Percentiles rank a stretch among this genome's conserved stretches.
Conservation (phyloP, 2,113 vertebrate species). For the Pygoscelis adeliae region DNA sequence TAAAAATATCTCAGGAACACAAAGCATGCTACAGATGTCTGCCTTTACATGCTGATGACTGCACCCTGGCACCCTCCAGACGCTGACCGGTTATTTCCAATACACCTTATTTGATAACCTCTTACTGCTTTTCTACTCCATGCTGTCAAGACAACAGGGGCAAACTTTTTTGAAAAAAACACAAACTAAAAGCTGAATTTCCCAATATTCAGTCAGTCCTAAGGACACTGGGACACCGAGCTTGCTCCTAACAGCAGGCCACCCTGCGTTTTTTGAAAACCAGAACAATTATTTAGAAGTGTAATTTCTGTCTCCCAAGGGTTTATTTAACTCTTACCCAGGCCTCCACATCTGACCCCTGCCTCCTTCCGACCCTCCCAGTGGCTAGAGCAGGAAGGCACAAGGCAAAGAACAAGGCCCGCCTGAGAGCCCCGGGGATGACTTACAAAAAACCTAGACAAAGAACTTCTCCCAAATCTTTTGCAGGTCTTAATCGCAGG, state of each 20-base stretch:
- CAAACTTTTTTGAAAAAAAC: not conserved
- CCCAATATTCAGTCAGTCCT: not conserved
- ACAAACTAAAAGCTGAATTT: not conserved
- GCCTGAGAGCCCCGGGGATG: fast-evolving
- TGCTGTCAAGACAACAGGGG: not conserved
- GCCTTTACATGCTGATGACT: not conserved
- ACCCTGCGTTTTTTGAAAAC: not conserved
- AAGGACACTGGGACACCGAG: not conserved
- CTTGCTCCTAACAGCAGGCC: not conserved
- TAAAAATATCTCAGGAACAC: slow-evolving; percentile 55
- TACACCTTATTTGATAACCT: not conserved
- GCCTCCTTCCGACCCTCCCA: not conserved
- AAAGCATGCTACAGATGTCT: slow-evolving; percentile 34
- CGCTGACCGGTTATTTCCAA: not conserved
- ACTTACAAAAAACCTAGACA: not conserved
- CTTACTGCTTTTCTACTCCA: not conserved
- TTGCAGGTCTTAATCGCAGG: not conserved
- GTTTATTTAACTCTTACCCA: not conserved
- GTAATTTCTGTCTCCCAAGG: not conserved
- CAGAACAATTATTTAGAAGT: not conserved
- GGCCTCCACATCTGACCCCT: not conserved
- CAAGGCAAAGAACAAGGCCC: not conserved
- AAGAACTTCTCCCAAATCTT: not conserved
- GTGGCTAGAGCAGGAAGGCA: not conserved
- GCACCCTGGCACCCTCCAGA: not conserved